phyloP scores from a whole-genome alignment of 2,797 vertebrate genomes.

The Gymnopithys bicolor region DNA sequence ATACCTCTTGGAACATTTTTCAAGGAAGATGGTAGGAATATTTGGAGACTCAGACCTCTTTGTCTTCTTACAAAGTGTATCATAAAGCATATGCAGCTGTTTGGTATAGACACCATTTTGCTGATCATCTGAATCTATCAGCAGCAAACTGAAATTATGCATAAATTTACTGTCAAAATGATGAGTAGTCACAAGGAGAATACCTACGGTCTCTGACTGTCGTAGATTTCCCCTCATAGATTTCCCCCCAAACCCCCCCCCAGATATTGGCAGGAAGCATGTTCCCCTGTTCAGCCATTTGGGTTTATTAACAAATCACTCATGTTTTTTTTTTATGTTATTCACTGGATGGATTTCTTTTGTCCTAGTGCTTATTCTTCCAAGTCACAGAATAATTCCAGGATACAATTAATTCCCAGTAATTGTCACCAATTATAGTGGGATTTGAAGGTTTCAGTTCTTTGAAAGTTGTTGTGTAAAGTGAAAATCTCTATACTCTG shows the following conservation, averaged over 20 bases:
- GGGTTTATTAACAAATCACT: neutral
- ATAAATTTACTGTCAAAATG: neutral
- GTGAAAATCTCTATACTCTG: neutral
- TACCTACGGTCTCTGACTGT: neutral
- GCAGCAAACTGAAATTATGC: neutral
- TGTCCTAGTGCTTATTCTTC: neutral
- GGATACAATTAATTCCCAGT: neutral
- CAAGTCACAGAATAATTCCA: neutral
- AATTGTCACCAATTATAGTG: slow-evolving; percentile 5
- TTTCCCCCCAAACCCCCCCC: neutral
- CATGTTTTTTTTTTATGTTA: neutral
- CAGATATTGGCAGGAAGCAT: neutral
- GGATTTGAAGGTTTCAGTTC: neutral
- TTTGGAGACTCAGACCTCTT: neutral
- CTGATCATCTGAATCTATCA: neutral
- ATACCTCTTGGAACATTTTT: neutral
- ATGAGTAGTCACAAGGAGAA: neutral
- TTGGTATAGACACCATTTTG: neutral
- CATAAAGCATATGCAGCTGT: neutral
- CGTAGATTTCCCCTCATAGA: neutral
- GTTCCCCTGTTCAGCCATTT: neutral
- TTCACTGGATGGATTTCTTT: neutral
- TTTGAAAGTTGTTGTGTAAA: neutral
- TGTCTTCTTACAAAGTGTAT: neutral
- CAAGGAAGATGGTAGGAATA: neutral